A percentile compares a stretch with the other conserved stretches of the same genome.
Conservation (phyloP, 1,140 invertebrate genomes). For the Nylanderia fulva region DNA sequence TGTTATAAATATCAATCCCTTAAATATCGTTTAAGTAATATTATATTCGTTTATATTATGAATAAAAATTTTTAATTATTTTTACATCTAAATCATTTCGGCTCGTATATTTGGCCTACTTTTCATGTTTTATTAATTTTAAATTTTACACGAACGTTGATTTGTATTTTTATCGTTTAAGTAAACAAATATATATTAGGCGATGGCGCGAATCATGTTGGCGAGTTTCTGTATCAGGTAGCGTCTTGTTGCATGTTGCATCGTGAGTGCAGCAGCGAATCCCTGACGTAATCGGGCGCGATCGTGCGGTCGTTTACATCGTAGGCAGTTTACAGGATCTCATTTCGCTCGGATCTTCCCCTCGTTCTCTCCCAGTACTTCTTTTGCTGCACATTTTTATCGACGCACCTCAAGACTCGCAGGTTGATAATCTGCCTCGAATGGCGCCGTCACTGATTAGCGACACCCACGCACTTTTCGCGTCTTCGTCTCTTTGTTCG, state of each 20-base stretch:
- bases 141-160: too few species aligned
- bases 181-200: constrained; percentile 11
- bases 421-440: constrained; percentile 66
- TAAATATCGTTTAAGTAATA: neutral
- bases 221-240: constrained; percentile 29
- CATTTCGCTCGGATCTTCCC: constrained; percentile 23
- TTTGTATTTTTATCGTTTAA: too few species aligned
- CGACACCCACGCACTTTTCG: constrained; percentile 65
- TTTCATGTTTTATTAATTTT: too few species aligned
- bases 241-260: constrained; percentile 20
- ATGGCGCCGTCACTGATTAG: constrained; percentile 72
- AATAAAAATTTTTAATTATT: too few species aligned
- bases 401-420: constrained; percentile 56
- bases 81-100: too few species aligned
- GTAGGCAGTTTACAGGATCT: constrained; percentile 61
- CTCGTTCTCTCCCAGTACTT: neutral
- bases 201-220: neutral
- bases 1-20: neutral
- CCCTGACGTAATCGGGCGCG: constrained; percentile 60
- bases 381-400: constrained; percentile 27
- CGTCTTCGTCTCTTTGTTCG: constrained; percentile 12
- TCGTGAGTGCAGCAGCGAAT: constrained; percentile 10
- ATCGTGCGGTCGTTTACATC: constrained; percentile 70
- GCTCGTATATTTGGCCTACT: too few species aligned
- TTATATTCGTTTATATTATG: too few species aligned